phyloP scores from a whole-genome alignment of 2,113 vertebrate genomes.

The Manacus vitellinus region DNA sequence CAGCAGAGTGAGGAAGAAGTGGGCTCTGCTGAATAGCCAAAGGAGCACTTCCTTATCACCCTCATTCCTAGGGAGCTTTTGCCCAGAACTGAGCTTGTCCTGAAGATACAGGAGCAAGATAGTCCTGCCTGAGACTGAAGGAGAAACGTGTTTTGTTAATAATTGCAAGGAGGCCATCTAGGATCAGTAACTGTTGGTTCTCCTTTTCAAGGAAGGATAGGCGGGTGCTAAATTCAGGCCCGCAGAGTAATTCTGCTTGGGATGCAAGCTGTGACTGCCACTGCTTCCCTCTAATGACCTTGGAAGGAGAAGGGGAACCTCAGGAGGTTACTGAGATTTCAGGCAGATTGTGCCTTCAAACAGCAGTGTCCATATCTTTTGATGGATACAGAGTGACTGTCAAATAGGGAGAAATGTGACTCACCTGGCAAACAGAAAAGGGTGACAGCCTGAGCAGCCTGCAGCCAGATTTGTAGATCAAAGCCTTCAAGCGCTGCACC shows the following conservation, averaged over 20 bases:
- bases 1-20: not conserved
- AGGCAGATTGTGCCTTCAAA: not conserved
- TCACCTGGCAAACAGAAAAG: not conserved
- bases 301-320: not conserved
- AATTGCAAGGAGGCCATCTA: not conserved
- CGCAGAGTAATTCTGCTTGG: not conserved
- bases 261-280: not conserved
- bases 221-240: not conserved
- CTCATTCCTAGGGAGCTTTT: conserved; percentile 39
- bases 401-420: not conserved
- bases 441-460: not conserved
- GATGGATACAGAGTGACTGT: accelerated
- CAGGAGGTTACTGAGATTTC: not conserved
- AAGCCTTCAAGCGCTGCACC: not conserved
- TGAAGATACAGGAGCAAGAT: not conserved
- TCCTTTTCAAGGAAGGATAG: not conserved
- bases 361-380: not conserved
- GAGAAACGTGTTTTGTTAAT: not conserved
- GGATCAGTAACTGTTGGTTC: not conserved
- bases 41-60: not conserved
- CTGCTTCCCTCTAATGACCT: not conserved
- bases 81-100: not conserved
- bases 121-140: not conserved
- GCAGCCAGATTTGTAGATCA: not conserved
- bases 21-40: not conserved